These are phyloP conservation scores for Setophaga kirtlandii DNA, from an alignment of 2,113 vertebrate species.

Conservation along the genomic window DNA sequence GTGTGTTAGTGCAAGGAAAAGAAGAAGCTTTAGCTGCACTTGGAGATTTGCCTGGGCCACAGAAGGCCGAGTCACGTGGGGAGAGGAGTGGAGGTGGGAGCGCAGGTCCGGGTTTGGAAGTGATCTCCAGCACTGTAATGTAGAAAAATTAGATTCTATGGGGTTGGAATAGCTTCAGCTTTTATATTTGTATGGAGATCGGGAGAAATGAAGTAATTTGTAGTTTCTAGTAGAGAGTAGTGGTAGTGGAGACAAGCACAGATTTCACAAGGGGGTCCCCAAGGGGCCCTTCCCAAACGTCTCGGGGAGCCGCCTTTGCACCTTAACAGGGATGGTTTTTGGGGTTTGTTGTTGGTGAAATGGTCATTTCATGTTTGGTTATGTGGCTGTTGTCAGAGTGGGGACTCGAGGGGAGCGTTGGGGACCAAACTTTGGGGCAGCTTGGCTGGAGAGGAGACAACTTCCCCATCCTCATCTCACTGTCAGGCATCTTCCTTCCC, in stretches of 20 bases:
- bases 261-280: not conserved
- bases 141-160: conserved; percentile 20
- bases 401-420: not conserved
- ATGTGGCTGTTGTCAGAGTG: not conserved
- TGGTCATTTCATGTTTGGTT: not conserved
- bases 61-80: not conserved
- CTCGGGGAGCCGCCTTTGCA: conserved; percentile 59
- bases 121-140: conserved; percentile 5
- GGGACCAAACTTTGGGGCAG: not conserved
- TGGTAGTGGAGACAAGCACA: conserved; percentile 64
- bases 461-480: not conserved
- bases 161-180: conserved; percentile 38
- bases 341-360: not conserved
- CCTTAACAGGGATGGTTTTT: conserved; percentile 26
- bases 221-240: conserved; percentile 49
- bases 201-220: conserved; percentile 58
- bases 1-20: not conserved
- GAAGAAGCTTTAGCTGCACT: conserved; percentile 23
- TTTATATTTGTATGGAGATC: conserved; percentile 61
- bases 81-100: not conserved
- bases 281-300: not conserved
- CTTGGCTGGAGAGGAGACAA: not conserved
- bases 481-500: not conserved
- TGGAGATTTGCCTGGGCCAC: conserved; percentile 3
- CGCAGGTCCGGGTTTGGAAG: not conserved